Evolutionary conservation across 2,888 invertebrate genomes (phyloP), one percentile per base, ranked within the genome.

Genomic region (Acleris cristana): DNA sequence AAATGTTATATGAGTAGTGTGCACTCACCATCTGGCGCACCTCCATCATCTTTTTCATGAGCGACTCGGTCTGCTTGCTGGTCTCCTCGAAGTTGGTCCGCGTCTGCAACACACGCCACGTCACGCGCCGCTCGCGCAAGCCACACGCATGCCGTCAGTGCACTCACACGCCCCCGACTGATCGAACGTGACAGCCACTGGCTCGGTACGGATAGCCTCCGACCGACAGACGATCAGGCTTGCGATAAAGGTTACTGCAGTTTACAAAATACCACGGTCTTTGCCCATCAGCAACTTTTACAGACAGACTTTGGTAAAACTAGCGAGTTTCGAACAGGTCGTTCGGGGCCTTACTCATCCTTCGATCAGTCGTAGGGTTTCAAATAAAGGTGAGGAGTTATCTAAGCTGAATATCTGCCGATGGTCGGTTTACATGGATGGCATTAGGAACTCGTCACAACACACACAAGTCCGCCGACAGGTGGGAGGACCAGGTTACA

Each of bases 11-110:
- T 51, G 12, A 51, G 8, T 19, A 51, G 12, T 10, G 21, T 21
- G n/a, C 14, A 85, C 93, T 92, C 93, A 97, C 96, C 94, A 96
- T 96, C 86, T 97, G 97, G 75, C 97, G 93, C 86, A 97, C 96
- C 93, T 99, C 98, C 94, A 99, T 96, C 96, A 99, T 98, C 94
- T 98, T 98, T 92, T 97, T 96, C 96, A 98, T 99, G 85, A 99
- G 95, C 82, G 96, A 95, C 89, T 97, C 97, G 52, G 98, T 97
- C 94, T 98, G 97, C 87, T 96, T 96, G 89, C 97, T 95, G 70
- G 98, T 98, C 83, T 97, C 96, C 88, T 97, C 96, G 94, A 98
- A 98, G 94, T 97, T 98, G 89, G 96, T 97, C 88, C 98, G 95
- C 78, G 98, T 98, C 98, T 98, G 94, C 80, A 76, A 81, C 69